Percentiles rank a stretch among this genome's conserved stretches.
Evolutionary conservation across 2,113 vertebrate genomes (phyloP).

Genomic region (Lamprotornis superbus): DNA sequence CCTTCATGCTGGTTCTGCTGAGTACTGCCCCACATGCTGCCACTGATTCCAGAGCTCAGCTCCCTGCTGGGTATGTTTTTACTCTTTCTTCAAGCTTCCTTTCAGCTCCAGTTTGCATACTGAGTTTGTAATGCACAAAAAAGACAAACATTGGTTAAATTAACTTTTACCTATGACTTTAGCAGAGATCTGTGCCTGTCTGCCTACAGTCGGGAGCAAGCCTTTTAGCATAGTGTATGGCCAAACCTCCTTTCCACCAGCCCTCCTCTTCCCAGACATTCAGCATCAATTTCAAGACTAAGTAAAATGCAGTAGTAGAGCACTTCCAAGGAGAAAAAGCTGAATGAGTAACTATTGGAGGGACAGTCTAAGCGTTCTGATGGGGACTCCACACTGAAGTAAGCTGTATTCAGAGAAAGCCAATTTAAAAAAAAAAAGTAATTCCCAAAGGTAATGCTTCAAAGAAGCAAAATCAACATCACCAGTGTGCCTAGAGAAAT

Average conservation of each 20-base stretch:
- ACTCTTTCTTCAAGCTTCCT: neutral
- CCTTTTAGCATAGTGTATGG: neutral
- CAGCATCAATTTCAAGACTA: constrained; percentile 39
- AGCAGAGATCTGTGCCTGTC: neutral
- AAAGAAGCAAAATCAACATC: constrained; percentile 67
- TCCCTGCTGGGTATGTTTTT: neutral
- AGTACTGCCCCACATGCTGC: neutral
- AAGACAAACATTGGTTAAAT: neutral
- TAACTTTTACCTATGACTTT: constrained; percentile 10
- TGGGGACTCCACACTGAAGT: constrained; percentile 34
- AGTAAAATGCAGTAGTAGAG: constrained; percentile 45
- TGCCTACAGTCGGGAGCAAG: neutral
- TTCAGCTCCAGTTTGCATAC: constrained; percentile 4
- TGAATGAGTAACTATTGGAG: constrained; percentile 39
- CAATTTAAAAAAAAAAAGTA: constrained; percentile 8
- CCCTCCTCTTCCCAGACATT: constrained; percentile 10
- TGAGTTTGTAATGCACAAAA: constrained; percentile 7
- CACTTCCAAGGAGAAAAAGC: constrained; percentile 15
- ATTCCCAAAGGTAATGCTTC: constrained; percentile 56
- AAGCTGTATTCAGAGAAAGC: constrained; percentile 58
- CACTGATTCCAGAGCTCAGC: neutral
- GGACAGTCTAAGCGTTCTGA: constrained; percentile 49
- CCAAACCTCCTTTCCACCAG: neutral
- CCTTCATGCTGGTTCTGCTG: neutral
- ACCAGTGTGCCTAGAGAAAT: constrained; percentile 59